Conservation (phyloP, 1,140 invertebrate species). For the Drosophila simulans region DNA sequence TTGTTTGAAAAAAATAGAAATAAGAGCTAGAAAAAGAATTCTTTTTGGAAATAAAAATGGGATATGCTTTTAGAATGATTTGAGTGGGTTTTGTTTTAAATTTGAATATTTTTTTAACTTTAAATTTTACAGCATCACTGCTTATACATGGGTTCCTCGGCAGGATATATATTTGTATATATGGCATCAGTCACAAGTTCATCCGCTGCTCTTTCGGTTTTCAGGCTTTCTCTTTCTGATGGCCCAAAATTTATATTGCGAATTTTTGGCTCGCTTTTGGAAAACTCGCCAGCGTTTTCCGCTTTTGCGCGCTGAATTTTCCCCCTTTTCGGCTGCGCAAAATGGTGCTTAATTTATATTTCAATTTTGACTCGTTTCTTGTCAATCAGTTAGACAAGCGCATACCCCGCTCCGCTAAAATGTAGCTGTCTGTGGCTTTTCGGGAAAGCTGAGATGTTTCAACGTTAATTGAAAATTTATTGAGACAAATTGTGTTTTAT, state of each 20-base stretch:
- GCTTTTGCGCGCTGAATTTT: background rate
- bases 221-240: constrained; percentile 3
- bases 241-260: constrained; percentile 40
- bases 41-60: too few relatives aligned
- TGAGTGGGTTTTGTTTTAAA: background rate
- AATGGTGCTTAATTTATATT: constrained; percentile 69
- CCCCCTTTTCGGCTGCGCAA: constrained; percentile 16
- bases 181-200: constrained; percentile 7
- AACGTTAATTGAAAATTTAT: constrained; percentile 83
- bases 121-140: background rate
- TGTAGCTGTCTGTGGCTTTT: constrained; percentile 65
- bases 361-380: constrained; percentile 80
- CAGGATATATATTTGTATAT: constrained; percentile 5
- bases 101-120: background rate
- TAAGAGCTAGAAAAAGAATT: background rate
- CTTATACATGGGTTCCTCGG: too few relatives aligned
- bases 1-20: background rate
- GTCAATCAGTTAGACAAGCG: constrained; percentile 72
- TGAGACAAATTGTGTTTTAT: constrained; percentile 83
- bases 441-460: constrained; percentile 55
- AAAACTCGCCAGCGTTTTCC: constrained; percentile 12
- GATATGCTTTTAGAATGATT: background rate
- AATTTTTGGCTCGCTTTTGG: constrained; percentile 34
- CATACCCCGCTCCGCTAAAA: constrained; percentile 26
- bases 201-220: background rate